Evolutionary conservation across 2,113 vertebrate genomes (phyloP).

Genomic region (Marmota flaviventris): DNA sequence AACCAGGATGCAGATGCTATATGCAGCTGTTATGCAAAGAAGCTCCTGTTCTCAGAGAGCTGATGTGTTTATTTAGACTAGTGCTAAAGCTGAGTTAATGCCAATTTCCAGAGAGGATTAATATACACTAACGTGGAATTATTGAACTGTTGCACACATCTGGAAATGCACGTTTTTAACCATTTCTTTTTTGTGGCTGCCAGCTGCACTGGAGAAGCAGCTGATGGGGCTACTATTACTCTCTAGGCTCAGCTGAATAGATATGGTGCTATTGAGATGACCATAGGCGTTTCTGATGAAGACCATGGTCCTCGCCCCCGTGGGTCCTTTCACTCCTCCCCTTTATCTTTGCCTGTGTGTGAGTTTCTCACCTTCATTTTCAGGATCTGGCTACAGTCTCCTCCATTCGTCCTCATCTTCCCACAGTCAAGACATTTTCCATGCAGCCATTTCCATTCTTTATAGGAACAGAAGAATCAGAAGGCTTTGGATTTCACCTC

Average conservation of each 20-base stretch:
- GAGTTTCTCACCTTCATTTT: not conserved
- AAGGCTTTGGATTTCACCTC: not conserved
- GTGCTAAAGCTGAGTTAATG: constrained; percentile 88
- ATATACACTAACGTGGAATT: constrained; percentile 86
- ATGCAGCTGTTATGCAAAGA: constrained; percentile 87
- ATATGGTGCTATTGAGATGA: not conserved
- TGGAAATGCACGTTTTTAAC: constrained; percentile 74
- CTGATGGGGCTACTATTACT: not conserved
- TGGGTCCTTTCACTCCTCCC: not conserved
- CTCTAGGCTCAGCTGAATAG: not conserved
- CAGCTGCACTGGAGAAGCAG: constrained; percentile 73
- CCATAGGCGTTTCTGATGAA: not conserved
- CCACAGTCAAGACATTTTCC: not conserved
- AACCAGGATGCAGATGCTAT: constrained; percentile 85
- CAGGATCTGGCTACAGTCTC: not conserved
- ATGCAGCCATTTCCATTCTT: not conserved
- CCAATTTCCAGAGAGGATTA: constrained; percentile 89
- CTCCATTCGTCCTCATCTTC: not conserved
- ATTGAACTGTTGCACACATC: constrained; percentile 88
- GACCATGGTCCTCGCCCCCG: not conserved
- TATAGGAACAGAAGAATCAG: not conserved
- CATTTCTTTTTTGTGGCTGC: constrained; percentile 36
- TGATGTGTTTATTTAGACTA: constrained; percentile 85
- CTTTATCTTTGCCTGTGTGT: not conserved
- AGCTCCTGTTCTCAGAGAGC: constrained; percentile 67